Conservation (phyloP, 2,797 vertebrate species). For the Uromys caudimaculatus region DNA sequence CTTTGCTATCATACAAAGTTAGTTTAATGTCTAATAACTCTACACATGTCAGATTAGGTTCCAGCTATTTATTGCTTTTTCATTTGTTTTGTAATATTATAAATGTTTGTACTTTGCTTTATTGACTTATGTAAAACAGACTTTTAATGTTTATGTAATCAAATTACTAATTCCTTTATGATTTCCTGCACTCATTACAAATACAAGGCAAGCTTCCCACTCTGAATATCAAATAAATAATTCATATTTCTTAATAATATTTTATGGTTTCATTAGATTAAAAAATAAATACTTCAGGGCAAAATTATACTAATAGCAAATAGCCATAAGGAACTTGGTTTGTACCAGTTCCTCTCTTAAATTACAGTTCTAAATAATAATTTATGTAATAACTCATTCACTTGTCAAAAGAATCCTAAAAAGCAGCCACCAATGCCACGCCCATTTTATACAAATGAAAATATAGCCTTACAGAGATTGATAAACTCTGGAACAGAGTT, state of each 20-base stretch:
- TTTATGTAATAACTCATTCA: not conserved
- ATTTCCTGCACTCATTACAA: not conserved
- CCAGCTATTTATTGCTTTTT: constrained; percentile 21
- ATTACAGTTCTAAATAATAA: not conserved
- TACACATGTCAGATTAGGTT: not conserved
- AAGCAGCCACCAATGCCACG: not conserved
- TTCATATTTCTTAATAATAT: not conserved
- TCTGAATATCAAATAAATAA: constrained; percentile 30
- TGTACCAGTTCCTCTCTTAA: not conserved
- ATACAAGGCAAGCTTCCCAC: not conserved
- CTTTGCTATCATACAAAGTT: not conserved
- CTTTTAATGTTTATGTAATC: not conserved
- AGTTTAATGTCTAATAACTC: not conserved
- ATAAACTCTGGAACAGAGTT: too few species aligned
- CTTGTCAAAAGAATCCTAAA: not conserved
- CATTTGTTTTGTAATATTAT: constrained; percentile 25
- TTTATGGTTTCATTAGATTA: not conserved
- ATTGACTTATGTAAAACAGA: not conserved
- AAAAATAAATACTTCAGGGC: constrained; percentile 42
- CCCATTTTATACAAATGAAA: constrained; percentile 11
- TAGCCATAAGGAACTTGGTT: not conserved
- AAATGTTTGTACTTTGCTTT: constrained; percentile 19
- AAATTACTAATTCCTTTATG: not conserved
- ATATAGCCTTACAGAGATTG: not conserved
- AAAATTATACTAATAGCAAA: not conserved